Base-by-base conservation (phyloP, 2,113 vertebrate species). In the Verasper variegatus region DNA sequence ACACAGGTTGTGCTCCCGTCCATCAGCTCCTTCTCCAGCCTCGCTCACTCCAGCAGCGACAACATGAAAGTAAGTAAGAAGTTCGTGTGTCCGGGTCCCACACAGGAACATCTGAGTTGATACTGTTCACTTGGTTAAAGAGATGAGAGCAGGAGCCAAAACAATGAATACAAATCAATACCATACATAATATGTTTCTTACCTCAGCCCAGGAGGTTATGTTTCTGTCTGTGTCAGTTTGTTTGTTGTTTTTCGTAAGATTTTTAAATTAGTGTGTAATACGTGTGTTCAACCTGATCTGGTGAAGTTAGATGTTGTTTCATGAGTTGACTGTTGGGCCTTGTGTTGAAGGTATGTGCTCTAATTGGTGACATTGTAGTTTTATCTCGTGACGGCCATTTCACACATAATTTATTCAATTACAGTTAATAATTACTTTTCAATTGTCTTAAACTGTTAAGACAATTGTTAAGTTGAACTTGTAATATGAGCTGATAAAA, bases 11-110 rank as follows among this genome's bases (percentile, higher is more conserved):
- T 58, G 66, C 90, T 95, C 23, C 94, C 94, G 1, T 93, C 94
- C 15, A 93, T 95, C 87, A 94, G 92, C 82, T 94, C 92, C 49
- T 95, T 95, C 80, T 88, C 93, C 68, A 92, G 83, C 86, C 66
- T 92, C 70, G n/a, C 77, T 75, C 71, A 68, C 78, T 42, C 87
- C 49, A 56, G 56, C 6, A 56, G 56, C 6, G 89, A 92, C 81
- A 81, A 78, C 54, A 94, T 93, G 90, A 91, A 93, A 77, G 94
- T 95, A 88, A 89, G 94, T 87, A 57, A 27, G 2, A 2, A 0
- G 23, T 47, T 26, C 2, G 2, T 37, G 27, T 26, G 7, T 0
- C 51, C 37, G 3, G 42, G n/a, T 78, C 12, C 0, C 51, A 12
- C 0, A 49, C 26, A 35, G 42, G n/a, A 4, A 23, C 31, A 20